phyloP scores from a whole-genome alignment of 1,140 invertebrate genomes.

The Lasaia peninsularis region DNA sequence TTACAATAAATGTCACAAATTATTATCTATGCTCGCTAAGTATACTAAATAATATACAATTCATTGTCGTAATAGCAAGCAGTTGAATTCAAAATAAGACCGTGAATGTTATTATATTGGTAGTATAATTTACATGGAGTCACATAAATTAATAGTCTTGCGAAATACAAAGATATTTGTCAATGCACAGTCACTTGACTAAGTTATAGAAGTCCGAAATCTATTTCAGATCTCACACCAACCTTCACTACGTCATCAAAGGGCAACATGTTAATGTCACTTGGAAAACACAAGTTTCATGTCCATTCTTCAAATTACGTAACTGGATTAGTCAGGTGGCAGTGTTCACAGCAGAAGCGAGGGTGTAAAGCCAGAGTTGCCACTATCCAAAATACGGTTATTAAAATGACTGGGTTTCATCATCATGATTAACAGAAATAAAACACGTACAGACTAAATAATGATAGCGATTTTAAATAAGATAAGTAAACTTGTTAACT shows the following conservation, averaged over 20 bases:
- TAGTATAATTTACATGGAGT: too few relatives aligned
- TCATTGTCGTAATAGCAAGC: too few relatives aligned
- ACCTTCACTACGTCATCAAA: constrained; percentile 4
- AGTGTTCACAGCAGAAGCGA: constrained; percentile 19
- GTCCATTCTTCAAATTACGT: constrained; percentile 9
- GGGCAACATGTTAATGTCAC: constrained; percentile 4
- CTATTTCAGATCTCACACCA: neutral
- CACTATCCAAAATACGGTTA: constrained; percentile 15
- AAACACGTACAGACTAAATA: too few relatives aligned
- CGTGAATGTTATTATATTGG: too few relatives aligned
- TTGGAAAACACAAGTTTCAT: constrained; percentile 14
- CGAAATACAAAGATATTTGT: too few relatives aligned
- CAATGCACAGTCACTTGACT: neutral
- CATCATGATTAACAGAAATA: neutral
- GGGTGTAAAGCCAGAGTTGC: constrained; percentile 25
- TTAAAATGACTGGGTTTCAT: constrained; percentile 17
- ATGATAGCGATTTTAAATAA: too few relatives aligned
- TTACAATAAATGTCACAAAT: too few relatives aligned
- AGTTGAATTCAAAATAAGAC: too few relatives aligned
- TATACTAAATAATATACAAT: too few relatives aligned
- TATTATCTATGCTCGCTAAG: too few relatives aligned
- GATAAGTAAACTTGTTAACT: neutral
- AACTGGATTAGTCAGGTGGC: constrained; percentile 20
- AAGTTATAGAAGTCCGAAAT: neutral
- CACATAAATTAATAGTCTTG: too few relatives aligned